Conservation (phyloP, 2,888 invertebrate species). For the Yponomeuta sedellus region DNA sequence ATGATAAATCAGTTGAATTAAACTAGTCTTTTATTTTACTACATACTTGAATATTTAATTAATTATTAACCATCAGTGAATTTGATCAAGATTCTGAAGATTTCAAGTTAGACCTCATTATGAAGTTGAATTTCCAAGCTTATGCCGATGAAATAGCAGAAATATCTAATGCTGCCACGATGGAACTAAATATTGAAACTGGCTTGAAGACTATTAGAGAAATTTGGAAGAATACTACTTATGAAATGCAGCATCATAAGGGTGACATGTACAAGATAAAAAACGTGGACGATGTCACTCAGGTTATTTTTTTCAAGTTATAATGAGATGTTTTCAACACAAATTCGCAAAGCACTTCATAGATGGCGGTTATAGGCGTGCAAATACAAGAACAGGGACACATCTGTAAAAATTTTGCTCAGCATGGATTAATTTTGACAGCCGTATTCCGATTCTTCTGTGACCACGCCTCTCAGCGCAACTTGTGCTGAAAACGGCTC, state of each 20-base stretch:
- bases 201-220: conserved; percentile 83
- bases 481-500: too few relatives aligned
- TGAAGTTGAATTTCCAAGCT: conserved; percentile 87
- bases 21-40: too few relatives aligned
- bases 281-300: conserved; percentile 86
- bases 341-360: too few relatives aligned
- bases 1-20: too few relatives aligned
- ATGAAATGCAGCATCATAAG: conserved; percentile 84
- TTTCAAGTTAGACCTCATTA: conserved; percentile 88
- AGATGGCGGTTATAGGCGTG: too few relatives aligned
- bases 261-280: conserved; percentile 82
- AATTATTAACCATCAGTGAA: conserved; percentile 58
- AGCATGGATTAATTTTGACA: too few relatives aligned
- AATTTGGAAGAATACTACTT: conserved; percentile 82
- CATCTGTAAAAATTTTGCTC: too few relatives aligned
- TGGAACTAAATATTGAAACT: conserved; percentile 91
- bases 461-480: too few relatives aligned
- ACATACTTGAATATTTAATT: too few relatives aligned
- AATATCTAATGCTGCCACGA: conserved; percentile 90
- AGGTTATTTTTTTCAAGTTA: conserved; percentile 45
- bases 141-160: conserved; percentile 89
- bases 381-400: too few relatives aligned
- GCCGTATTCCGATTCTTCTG: too few relatives aligned
- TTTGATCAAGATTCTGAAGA: conserved; percentile 87
- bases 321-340: too few relatives aligned